Conservation (phyloP, 2,113 vertebrate genomes). For the Sciurus niger region DNA sequence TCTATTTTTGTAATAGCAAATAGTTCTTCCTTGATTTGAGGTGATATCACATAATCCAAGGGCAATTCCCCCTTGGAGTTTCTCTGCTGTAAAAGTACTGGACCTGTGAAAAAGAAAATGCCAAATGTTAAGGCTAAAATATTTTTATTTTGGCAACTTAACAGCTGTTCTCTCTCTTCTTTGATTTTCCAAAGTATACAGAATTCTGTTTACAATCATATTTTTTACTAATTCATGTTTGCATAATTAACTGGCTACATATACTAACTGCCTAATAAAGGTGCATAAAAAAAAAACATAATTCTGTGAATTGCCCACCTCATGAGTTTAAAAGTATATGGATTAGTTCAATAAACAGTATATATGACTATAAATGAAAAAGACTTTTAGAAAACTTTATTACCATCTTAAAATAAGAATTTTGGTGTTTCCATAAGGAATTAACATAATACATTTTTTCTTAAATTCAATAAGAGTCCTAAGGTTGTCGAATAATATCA, state of each 20-base stretch:
- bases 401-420: constrained; percentile 56
- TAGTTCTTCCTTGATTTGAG: constrained; percentile 90
- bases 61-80: constrained; percentile 87
- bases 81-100: constrained; percentile 91
- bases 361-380: neutral
- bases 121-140: constrained; percentile 77
- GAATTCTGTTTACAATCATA: constrained; percentile 79
- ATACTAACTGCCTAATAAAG: constrained; percentile 74
- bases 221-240: constrained; percentile 81
- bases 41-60: constrained; percentile 90
- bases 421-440: constrained; percentile 47
- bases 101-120: constrained; percentile 89
- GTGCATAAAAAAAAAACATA: constrained; percentile 69
- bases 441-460: constrained; percentile 15
- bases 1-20: constrained; percentile 87
- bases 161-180: constrained; percentile 78
- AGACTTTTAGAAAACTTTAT: neutral
- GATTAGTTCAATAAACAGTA: constrained; percentile 43
- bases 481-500: neutral
- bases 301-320: constrained; percentile 70
- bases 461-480: neutral
- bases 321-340: constrained; percentile 24
- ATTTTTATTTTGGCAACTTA: constrained; percentile 72
- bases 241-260: constrained; percentile 81
- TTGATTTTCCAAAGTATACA: neutral